Base-by-base conservation (phyloP, 2,113 vertebrate genomes). In the Haliaeetus leucogaster region DNA sequence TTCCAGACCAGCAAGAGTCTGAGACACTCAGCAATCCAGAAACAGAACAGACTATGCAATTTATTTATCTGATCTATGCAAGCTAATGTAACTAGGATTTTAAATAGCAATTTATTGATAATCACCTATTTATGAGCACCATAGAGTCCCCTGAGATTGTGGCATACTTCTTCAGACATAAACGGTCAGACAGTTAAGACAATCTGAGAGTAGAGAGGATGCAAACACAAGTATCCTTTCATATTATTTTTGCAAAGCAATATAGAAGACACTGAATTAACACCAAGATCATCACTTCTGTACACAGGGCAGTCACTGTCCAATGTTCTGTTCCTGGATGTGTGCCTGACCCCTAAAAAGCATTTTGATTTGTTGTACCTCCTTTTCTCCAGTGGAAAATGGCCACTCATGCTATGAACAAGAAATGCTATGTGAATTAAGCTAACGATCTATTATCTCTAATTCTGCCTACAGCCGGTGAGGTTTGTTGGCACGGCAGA, bases 91-190 rank as follows among this genome's bases (percentile, higher is more conserved):
- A 80, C n/a, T 63, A 50, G 16, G 13, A 26, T 47, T 91, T 93
- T 67, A 91, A 94, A 68, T 10, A 82, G 40, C 55, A 87, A 65
- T 89, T 84, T 86, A 95, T 87, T 89, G 79, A 85, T 72, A 91
- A 55, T 25, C 22, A 67, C 42, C 45, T 70, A 14, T 58, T 38
- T 86, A 19, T 73, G 76, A 86, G 43, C 34, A 90, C 53, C 38
- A 34, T 18, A 45, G 13, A 53, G 42, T 34, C 50, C 12, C 48
- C 34, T 55, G 73, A 74, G 72, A 82, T 8, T n/a, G 55, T 38
- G 72, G 25, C 59, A 55, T 36, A 59, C 38, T 61, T 89, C 68
- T 92, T 80, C 87, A 94, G 68, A 74, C 23, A 63, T 19, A 71
- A 74, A 16, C 0, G 0, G 15, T 74, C 58, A 79, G 82, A 52